phyloP scores from a whole-genome alignment of 2,888 invertebrate species.

The Andrena hattorfiana region DNA sequence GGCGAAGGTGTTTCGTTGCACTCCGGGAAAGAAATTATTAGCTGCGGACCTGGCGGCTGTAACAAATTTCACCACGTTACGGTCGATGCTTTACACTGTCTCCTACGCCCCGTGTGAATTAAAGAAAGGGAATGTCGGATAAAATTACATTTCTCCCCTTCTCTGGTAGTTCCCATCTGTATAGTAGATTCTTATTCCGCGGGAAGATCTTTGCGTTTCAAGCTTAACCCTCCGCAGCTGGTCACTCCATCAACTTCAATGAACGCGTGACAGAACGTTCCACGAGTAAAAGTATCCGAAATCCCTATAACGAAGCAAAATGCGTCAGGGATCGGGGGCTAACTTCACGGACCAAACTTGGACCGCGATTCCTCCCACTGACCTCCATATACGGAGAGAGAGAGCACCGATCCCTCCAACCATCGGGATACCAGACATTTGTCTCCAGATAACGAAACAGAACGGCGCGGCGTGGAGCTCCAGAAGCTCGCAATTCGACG shows the following conservation, averaged over 20 bases:
- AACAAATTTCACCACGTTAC: background rate
- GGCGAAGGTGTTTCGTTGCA: conserved; percentile 44
- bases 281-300: too few species aligned
- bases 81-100: background rate
- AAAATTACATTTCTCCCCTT: background rate
- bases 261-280: too few species aligned
- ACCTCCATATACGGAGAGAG: background rate
- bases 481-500: conserved; percentile 29
- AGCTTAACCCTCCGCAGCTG: too few species aligned
- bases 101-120: background rate
- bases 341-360: background rate
- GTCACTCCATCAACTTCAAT: too few species aligned
- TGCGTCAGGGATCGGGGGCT: background rate
- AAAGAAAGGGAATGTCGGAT: background rate
- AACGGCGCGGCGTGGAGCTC: conserved; percentile 9
- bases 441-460: conserved; percentile 38
- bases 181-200: background rate
- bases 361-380: background rate
- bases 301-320: background rate
- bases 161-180: background rate
- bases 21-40: conserved; percentile 62
- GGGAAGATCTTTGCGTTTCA: too few species aligned
- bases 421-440: conserved; percentile 18
- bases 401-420: background rate
- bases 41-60: conserved; percentile 27